A percentile compares a stretch with the other conserved stretches of the same genome.
Evolutionary conservation across 1,140 invertebrate genomes (phyloP).

Genomic region (Anastrepha ludens): DNA sequence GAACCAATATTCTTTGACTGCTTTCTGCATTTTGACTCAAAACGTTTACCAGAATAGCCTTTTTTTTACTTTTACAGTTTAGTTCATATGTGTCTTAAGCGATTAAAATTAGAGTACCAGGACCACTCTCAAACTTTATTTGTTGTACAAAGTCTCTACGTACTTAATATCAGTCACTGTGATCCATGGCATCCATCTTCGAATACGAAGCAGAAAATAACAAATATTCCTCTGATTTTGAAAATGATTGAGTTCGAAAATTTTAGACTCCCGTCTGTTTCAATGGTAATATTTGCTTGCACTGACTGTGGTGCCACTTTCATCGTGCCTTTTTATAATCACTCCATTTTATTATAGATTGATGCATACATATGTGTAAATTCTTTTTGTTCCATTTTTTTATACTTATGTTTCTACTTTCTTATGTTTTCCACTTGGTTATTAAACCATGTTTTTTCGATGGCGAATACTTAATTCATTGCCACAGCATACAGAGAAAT

Average conservation of each 20-base stretch:
- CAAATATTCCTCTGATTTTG: background rate
- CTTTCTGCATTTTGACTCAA: background rate
- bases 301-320: background rate
- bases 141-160: background rate
- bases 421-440: no score
- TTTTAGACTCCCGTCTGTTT: background rate
- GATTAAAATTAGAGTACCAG: no score
- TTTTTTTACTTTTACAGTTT: no score
- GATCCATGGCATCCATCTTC: no score
- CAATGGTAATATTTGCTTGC: background rate
- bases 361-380: background rate
- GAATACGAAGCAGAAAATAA: no score
- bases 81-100: no score
- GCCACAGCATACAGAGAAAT: conserved; percentile 67
- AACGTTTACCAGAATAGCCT: no score
- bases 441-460: conserved; percentile 25
- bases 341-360: background rate
- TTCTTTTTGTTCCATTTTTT: background rate
- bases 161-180: no score
- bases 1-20: background rate
- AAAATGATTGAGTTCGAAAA: background rate
- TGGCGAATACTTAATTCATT: conserved; percentile 18
- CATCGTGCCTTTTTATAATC: conserved; percentile 29
- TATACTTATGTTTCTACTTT: background rate
- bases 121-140: background rate